phyloP scores from a whole-genome alignment of 53 echinoderm and acorn worm species.

The Echinarachnius parma region DNA sequence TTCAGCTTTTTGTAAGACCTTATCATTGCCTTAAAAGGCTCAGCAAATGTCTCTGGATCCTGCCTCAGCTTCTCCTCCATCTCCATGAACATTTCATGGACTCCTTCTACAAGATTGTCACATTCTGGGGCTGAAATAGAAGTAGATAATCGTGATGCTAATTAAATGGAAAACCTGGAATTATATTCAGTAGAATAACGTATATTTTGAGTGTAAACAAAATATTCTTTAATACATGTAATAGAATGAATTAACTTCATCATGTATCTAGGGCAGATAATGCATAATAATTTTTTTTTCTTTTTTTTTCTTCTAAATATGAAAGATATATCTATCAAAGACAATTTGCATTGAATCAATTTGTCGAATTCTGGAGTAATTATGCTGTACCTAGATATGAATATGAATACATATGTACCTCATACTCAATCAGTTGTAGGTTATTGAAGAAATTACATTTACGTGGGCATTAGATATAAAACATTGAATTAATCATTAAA shows the following conservation, averaged over 20 bases:
- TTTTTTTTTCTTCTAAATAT: too few species aligned
- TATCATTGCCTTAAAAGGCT: slow-evolving; percentile 20
- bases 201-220: neutral
- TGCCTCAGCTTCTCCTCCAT: slow-evolving; percentile 2
- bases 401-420: too few species aligned
- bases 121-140: slow-evolving; percentile 1
- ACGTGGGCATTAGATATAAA: neutral
- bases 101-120: slow-evolving; percentile 7
- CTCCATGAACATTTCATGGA: slow-evolving; percentile 1
- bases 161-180: neutral
- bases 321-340: too few species aligned
- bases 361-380: neutral
- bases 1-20: neutral
- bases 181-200: neutral
- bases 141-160: neutral
- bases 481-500: neutral
- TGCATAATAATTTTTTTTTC: too few species aligned
- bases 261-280: too few species aligned
- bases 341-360: neutral
- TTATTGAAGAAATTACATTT: too few species aligned
- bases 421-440: too few species aligned
- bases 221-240: slow-evolving; percentile 4
- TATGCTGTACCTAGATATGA: neutral
- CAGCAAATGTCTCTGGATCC: slow-evolving; percentile 7
- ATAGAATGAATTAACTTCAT: neutral